These are phyloP conservation scores for Podarcis lilfordi DNA, from an alignment of 2,797 vertebrate genomes.

Conservation along the genomic window DNA sequence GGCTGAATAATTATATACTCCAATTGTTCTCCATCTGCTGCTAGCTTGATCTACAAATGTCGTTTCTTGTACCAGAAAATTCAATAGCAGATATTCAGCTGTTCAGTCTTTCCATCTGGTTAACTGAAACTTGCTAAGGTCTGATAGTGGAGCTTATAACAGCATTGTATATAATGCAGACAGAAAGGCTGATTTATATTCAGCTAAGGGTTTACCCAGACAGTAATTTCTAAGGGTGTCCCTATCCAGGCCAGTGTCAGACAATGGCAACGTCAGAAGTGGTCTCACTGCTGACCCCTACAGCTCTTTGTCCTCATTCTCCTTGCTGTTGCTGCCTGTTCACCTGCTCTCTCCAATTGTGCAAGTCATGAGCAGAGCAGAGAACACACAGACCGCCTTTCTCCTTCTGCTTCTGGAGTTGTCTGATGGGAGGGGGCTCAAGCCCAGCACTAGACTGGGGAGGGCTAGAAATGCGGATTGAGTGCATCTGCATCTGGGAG, in stretches of 20 bases:
- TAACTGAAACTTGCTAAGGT: conserved; percentile 45
- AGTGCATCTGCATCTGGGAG: too few species aligned
- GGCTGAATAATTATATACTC: conserved; percentile 67
- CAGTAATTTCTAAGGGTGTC: background rate
- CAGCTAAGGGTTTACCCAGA: background rate
- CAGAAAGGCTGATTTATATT: background rate
- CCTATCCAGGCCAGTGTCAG: background rate
- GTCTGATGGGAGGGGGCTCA: background rate
- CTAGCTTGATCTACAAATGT: conserved; percentile 70
- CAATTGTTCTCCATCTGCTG: conserved; percentile 68
- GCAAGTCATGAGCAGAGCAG: background rate
- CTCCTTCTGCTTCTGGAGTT: too few species aligned
- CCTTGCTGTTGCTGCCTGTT: background rate
- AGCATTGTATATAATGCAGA: background rate
- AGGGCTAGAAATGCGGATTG: too few species aligned
- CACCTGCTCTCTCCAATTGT: background rate
- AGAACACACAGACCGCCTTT: background rate
- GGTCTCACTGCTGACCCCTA: too few species aligned
- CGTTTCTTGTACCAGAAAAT: conserved; percentile 67
- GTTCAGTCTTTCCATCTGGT: conserved; percentile 63
- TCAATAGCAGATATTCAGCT: conserved; percentile 66
- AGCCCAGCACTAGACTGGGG: too few species aligned
- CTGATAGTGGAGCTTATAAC: conserved; percentile 3
- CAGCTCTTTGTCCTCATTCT: too few species aligned
- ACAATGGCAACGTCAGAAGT: background rate